Conservation (phyloP, 2,797 vertebrate species). For the Arctocebus calabarensis region DNA sequence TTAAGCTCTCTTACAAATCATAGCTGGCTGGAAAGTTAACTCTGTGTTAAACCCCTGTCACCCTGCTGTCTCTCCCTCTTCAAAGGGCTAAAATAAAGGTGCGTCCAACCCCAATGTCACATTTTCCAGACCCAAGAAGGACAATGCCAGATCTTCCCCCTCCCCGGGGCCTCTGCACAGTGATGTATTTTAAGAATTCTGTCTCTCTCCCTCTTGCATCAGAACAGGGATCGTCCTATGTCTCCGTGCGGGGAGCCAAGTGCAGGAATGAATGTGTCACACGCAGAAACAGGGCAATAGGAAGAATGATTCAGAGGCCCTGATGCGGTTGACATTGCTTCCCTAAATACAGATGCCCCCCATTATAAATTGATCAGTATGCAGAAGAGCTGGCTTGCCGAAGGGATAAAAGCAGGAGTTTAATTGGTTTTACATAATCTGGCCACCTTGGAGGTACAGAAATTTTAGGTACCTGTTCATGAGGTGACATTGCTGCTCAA, state of each 20-base stretch:
- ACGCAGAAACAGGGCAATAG: fast-evolving
- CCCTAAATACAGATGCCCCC: neutral
- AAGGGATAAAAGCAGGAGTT: neutral
- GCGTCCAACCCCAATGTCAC: neutral
- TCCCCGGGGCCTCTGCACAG: neutral
- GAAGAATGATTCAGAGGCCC: slow-evolving; percentile 48
- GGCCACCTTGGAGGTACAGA: neutral
- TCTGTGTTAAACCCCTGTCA: slow-evolving; percentile 63
- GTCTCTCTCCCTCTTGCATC: fast-evolving
- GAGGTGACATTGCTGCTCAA: slow-evolving; percentile 7
- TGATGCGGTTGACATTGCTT: neutral
- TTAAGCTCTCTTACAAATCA: slow-evolving; percentile 69
- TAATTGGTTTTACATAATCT: neutral
- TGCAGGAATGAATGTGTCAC: neutral
- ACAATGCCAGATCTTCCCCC: neutral
- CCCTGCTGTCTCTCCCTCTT: fast-evolving
- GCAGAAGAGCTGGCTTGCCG: neutral
- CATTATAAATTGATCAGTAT: neutral
- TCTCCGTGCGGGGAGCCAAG: neutral
- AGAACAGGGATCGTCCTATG: neutral
- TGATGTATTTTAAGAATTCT: slow-evolving; percentile 36
- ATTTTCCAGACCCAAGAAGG: neutral
- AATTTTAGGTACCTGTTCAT: slow-evolving; percentile 9
- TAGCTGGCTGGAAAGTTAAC: slow-evolving; percentile 74
- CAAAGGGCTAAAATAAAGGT: neutral